phyloP scores from a whole-genome alignment of 1,140 invertebrate species.

The Halesus radiatus region DNA sequence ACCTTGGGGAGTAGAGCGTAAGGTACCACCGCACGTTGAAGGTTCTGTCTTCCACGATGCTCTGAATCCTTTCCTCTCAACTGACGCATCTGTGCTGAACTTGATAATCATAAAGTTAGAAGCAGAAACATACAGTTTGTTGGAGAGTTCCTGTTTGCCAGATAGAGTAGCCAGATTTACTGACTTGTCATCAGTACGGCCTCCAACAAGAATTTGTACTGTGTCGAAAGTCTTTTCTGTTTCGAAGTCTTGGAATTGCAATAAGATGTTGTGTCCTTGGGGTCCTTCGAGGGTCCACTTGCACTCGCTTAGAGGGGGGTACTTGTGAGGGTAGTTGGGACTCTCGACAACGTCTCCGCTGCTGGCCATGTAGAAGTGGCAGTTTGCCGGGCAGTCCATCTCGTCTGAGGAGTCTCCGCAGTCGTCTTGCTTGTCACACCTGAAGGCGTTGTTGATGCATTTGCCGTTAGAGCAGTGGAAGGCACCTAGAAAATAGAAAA shows the following conservation, averaged over 20 bases:
- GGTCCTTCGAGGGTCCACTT: constrained; percentile 98
- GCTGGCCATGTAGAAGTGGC: constrained; percentile 93
- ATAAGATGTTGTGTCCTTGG: constrained; percentile 92
- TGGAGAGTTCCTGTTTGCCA: constrained; percentile 87
- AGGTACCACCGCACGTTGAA: constrained; percentile 87
- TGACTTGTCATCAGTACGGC: constrained; percentile 93
- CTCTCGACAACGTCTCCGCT: constrained; percentile 96
- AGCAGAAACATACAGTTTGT: constrained; percentile 90
- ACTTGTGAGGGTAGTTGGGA: constrained; percentile 94
- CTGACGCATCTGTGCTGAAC: constrained; percentile 93
- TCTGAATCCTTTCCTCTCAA: constrained; percentile 94
- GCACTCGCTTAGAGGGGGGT: constrained; percentile 90
- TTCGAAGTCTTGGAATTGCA: constrained; percentile 97
- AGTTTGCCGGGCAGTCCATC: constrained; percentile 88
- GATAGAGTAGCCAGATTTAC: constrained; percentile 92
- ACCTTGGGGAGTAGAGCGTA: constrained; percentile 86
- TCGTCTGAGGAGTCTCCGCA: constrained; percentile 94
- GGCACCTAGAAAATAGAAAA: constrained; percentile 74
- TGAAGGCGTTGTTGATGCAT: constrained; percentile 91
- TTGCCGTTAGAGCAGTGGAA: constrained; percentile 94
- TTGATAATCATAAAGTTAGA: constrained; percentile 99
- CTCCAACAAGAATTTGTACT: constrained; percentile 95
- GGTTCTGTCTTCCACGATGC: constrained; percentile 95
- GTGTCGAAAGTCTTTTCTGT: constrained; percentile 97
- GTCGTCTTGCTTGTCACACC: constrained; percentile 93